Evolutionary conservation across 2,797 vertebrate genomes (phyloP).

Genomic region (Acipenser oxyrinchus): DNA sequence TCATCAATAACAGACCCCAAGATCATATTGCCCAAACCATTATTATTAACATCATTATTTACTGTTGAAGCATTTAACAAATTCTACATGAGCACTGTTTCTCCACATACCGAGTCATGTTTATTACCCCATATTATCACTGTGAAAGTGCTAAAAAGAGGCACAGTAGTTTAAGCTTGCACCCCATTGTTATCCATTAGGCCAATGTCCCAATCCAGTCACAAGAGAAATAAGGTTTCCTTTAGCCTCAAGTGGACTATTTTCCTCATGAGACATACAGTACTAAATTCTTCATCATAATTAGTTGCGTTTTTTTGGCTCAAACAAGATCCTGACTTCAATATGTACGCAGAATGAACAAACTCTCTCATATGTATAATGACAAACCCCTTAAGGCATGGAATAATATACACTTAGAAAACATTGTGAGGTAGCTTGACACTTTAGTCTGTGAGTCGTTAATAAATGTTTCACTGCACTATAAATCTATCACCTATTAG

Average conservation of each 20-base stretch:
- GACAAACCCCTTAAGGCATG: slow-evolving; percentile 5
- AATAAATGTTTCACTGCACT: neutral
- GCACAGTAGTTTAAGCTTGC: too few relatives aligned
- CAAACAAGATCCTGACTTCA: slow-evolving; percentile 6
- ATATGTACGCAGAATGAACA: slow-evolving; percentile 4
- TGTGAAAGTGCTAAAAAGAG: too few relatives aligned
- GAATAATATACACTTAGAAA: slow-evolving; percentile 7
- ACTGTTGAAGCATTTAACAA: too few relatives aligned
- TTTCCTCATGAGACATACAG: neutral
- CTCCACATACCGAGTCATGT: too few relatives aligned
- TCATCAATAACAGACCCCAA: too few relatives aligned
- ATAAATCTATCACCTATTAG: neutral
- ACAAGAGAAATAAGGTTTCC: neutral
- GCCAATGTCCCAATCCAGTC: too few relatives aligned
- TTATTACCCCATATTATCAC: too few relatives aligned
- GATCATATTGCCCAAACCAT: too few relatives aligned
- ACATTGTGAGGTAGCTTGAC: slow-evolving; percentile 1
- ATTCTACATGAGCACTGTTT: too few relatives aligned
- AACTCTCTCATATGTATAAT: neutral
- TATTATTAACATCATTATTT: too few relatives aligned
- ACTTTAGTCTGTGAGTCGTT: slow-evolving; percentile 4
- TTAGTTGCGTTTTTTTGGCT: neutral
- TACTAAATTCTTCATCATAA: slow-evolving; percentile 3
- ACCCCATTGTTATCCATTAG: too few relatives aligned
- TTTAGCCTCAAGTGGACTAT: neutral